Base-by-base conservation (phyloP, 2,113 vertebrate species). In the Syngnathus floridae region DNA sequence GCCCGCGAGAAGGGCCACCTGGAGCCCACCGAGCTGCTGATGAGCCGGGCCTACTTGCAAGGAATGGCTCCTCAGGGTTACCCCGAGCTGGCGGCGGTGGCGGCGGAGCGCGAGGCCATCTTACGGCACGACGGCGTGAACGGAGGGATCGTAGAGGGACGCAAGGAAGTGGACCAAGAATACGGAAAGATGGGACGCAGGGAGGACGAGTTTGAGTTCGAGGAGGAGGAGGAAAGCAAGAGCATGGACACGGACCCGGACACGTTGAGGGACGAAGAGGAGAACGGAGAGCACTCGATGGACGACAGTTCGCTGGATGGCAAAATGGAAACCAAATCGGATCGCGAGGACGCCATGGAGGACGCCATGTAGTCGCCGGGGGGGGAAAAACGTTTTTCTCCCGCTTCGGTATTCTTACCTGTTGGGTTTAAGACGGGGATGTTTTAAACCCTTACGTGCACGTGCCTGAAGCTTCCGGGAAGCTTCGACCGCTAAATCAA, bases 261-360 rank as follows among this genome's bases (percentile, higher is more conserved):
- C 78, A 98, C 94, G 84, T 91, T 97, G 92, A 92, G 96, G 91
- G 95, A 98, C 63, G 95, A 98, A 87, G 96, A 98, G 87, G 97
- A 99, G 86, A 93, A 94, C 74, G 95, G 92, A 19, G 96, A 99
- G 82, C 96, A 98, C 88, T 98, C 95, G 81, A 95, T 98, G 95
- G 96, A 99, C 88, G 97, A 99, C 83, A 99, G 97, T 88, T 99
- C 97, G 46, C 91, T 98, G 91, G 97, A 98, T 83, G 96, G 95
- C 85, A 99, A 99, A 91, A 95, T 94, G 91, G 96, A 98, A 95
- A 95, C 94, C 93, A 99, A 98, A 95, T 99, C 95, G 90, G 96
- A 98, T 91, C 96, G 95, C 26, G 97, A 99, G 94, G 96, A 99
- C 91, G 89, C 90, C 85, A 93, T 93, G 93, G 95, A 97, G 92